Evolutionary conservation across 1,140 invertebrate species (phyloP).

Genomic region (Lucilia cuprina): DNA sequence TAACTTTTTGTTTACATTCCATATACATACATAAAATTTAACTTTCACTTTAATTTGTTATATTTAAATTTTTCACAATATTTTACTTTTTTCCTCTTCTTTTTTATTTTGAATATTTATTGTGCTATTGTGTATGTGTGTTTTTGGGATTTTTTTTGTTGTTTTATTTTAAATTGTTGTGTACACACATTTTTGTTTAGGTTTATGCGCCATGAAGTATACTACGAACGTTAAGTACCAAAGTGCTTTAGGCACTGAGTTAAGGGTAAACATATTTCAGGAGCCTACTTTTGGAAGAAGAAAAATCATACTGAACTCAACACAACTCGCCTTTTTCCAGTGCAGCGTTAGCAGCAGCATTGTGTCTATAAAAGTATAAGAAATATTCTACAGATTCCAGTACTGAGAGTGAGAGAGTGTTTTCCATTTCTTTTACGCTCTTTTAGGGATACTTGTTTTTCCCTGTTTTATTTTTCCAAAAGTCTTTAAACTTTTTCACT

Average conservation of each 20-base stretch:
- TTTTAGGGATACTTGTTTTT: background rate
- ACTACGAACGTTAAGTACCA: slow-evolving; percentile 20
- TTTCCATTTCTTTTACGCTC: background rate
- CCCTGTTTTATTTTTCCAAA: background rate
- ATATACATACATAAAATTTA: no score
- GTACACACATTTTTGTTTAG: slow-evolving; percentile 18
- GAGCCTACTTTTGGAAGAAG: slow-evolving; percentile 14
- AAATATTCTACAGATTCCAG: background rate
- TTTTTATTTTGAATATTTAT: background rate
- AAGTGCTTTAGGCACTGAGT: slow-evolving; percentile 34
- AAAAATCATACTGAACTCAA: background rate
- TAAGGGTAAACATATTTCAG: background rate
- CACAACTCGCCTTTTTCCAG: background rate
- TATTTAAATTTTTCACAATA: background rate
- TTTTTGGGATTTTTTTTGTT: background rate
- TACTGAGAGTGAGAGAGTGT: background rate
- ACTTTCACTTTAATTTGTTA: background rate
- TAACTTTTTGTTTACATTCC: background rate
- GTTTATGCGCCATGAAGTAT: slow-evolving; percentile 30
- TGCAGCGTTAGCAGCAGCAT: background rate
- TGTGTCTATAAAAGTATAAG: background rate
- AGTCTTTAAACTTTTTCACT: slow-evolving; percentile 15
- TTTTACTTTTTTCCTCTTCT: background rate
- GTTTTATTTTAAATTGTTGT: slow-evolving; percentile 18
- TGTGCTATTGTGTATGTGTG: background rate